Percentiles rank a stretch among this genome's conserved stretches.
These are phyloP conservation scores for Bombus sylvicola DNA, from an alignment of 1,140 invertebrate genomes.

Conservation along the genomic window DNA sequence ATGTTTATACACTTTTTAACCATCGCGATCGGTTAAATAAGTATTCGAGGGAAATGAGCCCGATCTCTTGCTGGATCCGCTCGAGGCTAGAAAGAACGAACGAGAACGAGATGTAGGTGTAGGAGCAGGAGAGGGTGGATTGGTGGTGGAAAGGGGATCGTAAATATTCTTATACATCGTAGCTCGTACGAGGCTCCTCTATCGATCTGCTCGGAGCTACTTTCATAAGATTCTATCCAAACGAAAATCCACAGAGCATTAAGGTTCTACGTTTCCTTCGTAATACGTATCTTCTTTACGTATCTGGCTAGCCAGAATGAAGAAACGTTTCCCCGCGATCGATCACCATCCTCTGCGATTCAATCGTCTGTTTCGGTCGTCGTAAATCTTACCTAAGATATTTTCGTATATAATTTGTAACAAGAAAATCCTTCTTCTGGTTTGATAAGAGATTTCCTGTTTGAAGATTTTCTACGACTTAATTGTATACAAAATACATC, in stretches of 20 bases:
- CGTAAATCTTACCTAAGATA: not conserved
- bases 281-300: constrained; percentile 1
- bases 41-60: constrained; percentile 51
- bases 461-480: not conserved
- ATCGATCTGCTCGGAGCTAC: constrained; percentile 56
- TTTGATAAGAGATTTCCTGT: not conserved
- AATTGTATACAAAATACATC: no score
- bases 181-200: constrained; percentile 43
- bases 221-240: constrained; percentile 60
- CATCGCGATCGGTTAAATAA: constrained; percentile 22
- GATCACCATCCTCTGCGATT: constrained; percentile 1
- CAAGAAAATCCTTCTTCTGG: not conserved
- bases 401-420: not conserved
- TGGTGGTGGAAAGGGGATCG: constrained; percentile 20
- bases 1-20: constrained; percentile 37
- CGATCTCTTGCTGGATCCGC: constrained; percentile 48
- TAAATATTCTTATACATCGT: constrained; percentile 62
- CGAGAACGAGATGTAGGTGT: no score
- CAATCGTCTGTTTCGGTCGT: not conserved
- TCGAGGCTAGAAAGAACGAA: constrained; percentile 35
- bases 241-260: constrained; percentile 48
- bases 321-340: constrained; percentile 17
- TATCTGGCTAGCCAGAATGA: not conserved
- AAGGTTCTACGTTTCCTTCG: not conserved
- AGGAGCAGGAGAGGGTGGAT: not conserved